phyloP scores from a whole-genome alignment of 1,140 invertebrate species.

The Heliothis virescens region DNA sequence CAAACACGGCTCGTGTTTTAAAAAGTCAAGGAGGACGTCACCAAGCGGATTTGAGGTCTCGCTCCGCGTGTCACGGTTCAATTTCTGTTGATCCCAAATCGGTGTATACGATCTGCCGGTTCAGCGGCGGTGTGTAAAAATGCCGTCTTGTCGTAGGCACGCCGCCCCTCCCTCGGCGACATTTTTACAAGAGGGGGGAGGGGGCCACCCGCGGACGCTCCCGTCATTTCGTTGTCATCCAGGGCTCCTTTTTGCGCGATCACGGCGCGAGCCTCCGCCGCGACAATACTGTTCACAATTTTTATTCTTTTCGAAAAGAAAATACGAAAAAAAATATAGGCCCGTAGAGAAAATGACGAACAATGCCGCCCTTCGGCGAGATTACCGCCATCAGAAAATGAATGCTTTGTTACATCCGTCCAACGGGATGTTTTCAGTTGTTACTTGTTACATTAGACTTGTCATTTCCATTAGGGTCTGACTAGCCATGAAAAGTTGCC shows the following conservation, averaged over 20 bases:
- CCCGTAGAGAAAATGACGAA: constrained; percentile 79
- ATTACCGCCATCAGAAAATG: constrained; percentile 85
- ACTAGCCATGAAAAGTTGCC: constrained; percentile 72
- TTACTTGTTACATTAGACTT: constrained; percentile 84
- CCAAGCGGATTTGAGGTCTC: constrained; percentile 55
- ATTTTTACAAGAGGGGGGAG: constrained; percentile 75
- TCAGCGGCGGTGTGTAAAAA: constrained; percentile 77
- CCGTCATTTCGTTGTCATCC: constrained; percentile 85
- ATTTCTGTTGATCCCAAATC: constrained; percentile 53
- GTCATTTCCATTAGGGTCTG: constrained; percentile 79
- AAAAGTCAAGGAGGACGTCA: constrained; percentile 66
- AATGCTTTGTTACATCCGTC: constrained; percentile 84
- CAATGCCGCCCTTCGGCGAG: constrained; percentile 83
- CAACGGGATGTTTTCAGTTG: constrained; percentile 79
- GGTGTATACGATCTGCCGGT: constrained; percentile 71
- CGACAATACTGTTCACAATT: constrained; percentile 85
- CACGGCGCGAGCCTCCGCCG: constrained; percentile 78
- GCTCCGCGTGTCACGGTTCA: constrained; percentile 53
- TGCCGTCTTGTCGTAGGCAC: constrained; percentile 83
- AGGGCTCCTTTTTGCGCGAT: constrained; percentile 82
- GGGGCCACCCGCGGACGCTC: constrained; percentile 77
- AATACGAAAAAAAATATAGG: constrained; percentile 81
- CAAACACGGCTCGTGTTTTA: constrained; percentile 78
- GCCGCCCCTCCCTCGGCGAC: constrained; percentile 75
- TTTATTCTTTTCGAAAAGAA: constrained; percentile 82